phyloP scores from a whole-genome alignment of 1,140 invertebrate genomes.

The Pseudomyrmex dendroicus region DNA sequence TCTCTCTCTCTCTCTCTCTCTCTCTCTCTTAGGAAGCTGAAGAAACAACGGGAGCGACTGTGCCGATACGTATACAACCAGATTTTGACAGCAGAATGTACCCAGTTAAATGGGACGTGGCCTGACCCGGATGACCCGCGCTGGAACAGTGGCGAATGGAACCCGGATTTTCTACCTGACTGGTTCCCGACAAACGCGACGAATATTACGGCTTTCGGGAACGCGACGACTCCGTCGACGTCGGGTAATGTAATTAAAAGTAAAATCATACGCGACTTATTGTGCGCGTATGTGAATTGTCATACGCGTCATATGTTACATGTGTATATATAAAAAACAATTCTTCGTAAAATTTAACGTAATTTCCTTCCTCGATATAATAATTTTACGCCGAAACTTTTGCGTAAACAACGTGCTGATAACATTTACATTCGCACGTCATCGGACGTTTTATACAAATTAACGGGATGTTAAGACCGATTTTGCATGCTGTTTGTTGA shows the following conservation, averaged over 20 bases:
- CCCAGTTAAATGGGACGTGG: conserved; percentile 85
- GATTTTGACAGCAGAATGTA: conserved; percentile 87
- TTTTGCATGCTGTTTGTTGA: conserved; percentile 11
- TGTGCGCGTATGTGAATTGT: no score
- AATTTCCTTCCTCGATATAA: not conserved
- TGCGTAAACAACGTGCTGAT: not conserved
- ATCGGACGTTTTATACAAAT: not conserved
- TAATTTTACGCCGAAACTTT: not conserved
- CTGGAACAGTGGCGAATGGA: conserved; percentile 79
- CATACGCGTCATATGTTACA: no score
- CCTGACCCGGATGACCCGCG: conserved; percentile 79
- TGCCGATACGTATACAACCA: conserved; percentile 89
- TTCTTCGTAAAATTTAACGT: not conserved
- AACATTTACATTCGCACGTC: not conserved
- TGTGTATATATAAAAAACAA: no score
- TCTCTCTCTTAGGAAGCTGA: conserved; percentile 86
- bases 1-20: conserved; percentile 69
- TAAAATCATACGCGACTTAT: not conserved
- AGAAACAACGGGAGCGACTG: conserved; percentile 88
- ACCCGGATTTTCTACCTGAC: conserved; percentile 79
- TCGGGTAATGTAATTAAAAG: conserved; percentile 72
- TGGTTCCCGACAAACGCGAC: conserved; percentile 80
- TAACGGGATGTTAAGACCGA: not conserved
- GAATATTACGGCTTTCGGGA: conserved; percentile 76
- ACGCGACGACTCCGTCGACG: conserved; percentile 75